phyloP scores from a whole-genome alignment of 1,140 invertebrate species.

The Hyles vespertilio region DNA sequence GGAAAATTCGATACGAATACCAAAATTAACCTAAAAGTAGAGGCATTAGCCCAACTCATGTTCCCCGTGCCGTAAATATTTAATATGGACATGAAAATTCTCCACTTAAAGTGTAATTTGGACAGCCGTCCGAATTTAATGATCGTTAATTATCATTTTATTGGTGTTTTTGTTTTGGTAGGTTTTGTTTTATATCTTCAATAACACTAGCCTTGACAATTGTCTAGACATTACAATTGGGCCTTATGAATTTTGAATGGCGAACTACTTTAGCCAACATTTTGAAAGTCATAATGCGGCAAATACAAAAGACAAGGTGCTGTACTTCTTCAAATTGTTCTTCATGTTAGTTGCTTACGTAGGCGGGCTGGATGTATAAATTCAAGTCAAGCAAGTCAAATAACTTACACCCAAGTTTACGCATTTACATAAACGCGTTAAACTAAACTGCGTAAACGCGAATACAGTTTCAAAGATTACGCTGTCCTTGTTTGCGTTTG shows the following conservation, averaged over 20 bases:
- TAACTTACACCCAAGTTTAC: constrained; percentile 31
- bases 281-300: no score
- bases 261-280: no score
- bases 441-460: constrained; percentile 26
- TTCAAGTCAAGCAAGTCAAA: constrained; percentile 23
- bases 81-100: constrained; percentile 25
- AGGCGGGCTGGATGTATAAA: constrained; percentile 18
- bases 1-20: neutral
- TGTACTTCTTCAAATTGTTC: no score
- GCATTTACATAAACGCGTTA: constrained; percentile 38
- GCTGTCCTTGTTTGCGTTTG: constrained; percentile 7
- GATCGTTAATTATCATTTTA: neutral
- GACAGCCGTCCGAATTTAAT: constrained; percentile 17
- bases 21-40: constrained; percentile 12
- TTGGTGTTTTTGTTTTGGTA: no score
- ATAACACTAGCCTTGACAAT: no score
- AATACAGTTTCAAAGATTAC: constrained; percentile 25
- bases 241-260: no score
- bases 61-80: constrained; percentile 26
- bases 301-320: no score
- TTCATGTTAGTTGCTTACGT: neutral
- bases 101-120: constrained; percentile 34
- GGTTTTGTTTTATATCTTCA: no score
- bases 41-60: constrained; percentile 19
- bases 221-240: no score